Evolutionary conservation across 2,888 invertebrate genomes (phyloP).

Genomic region (Heteromurus nitidus): DNA sequence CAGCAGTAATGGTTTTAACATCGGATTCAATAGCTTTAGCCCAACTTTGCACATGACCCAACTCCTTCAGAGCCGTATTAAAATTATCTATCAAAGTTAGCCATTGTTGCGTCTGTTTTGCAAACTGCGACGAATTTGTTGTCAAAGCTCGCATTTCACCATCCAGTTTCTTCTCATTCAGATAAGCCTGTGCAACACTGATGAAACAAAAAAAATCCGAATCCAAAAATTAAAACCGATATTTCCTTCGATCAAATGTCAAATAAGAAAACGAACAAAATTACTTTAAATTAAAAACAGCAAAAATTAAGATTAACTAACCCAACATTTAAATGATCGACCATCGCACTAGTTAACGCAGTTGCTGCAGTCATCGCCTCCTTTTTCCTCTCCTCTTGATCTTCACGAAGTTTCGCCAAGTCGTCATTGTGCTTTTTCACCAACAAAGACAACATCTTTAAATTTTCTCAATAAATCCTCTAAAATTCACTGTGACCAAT

Average conservation of each 20-base stretch:
- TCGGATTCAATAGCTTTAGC: conserved; percentile 97
- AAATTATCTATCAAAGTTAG: conserved; percentile 92
- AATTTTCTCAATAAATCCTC: neutral
- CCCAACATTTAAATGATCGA: conserved; percentile 99
- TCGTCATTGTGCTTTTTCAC: conserved; percentile 91
- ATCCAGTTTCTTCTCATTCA: conserved; percentile 98
- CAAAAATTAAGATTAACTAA: conserved; percentile 76
- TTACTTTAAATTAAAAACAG: no score
- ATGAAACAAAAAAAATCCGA: conserved; percentile 73
- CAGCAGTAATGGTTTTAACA: conserved; percentile 92
- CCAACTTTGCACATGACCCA: conserved; percentile 99
- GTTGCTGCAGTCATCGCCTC: conserved; percentile 95
- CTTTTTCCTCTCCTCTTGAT: conserved; percentile 93
- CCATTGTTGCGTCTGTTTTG: conserved; percentile 98
- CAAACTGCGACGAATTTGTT: conserved; percentile 93
- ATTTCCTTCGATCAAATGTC: no score
- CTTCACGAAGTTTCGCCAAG: conserved; percentile 86
- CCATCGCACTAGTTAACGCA: conserved; percentile 93
- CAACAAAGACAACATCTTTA: conserved; percentile 85
- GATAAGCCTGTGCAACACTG: conserved; percentile 97
- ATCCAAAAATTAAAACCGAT: no score
- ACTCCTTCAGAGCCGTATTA: conserved; percentile 92
- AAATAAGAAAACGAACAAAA: no score
- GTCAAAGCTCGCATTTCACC: conserved; percentile 97
- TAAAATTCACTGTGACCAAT: neutral